phyloP scores from a whole-genome alignment of 2,888 invertebrate species.

The Lapara coniferarum region DNA sequence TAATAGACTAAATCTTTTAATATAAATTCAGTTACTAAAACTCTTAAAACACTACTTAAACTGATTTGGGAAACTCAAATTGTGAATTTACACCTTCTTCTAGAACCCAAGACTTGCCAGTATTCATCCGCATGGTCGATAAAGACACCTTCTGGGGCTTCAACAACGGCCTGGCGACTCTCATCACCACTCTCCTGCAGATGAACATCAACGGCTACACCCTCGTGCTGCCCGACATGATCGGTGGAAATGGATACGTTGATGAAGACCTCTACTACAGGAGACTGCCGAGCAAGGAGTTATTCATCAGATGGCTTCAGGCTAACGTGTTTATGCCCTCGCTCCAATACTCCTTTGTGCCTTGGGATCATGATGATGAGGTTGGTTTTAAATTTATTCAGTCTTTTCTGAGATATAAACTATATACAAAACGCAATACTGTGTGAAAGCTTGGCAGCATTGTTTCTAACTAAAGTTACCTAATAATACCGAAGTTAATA shows the following conservation, averaged over 20 bases:
- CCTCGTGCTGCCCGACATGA: slow-evolving; percentile 91
- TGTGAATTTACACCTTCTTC: slow-evolving; percentile 30
- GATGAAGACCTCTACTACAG: slow-evolving; percentile 40
- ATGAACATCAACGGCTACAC: slow-evolving; percentile 86
- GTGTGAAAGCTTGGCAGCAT: no score
- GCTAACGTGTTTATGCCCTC: slow-evolving; percentile 91
- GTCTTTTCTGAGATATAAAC: neutral
- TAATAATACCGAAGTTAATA: no score
- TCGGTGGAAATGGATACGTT: slow-evolving; percentile 87
- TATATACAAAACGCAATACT: no score
- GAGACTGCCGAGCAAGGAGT: slow-evolving; percentile 79
- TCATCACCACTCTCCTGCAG: slow-evolving; percentile 88
- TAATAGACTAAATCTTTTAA: no score
- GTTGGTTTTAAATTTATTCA: slow-evolving; percentile 41
- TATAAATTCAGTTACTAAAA: no score
- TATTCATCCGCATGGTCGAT: slow-evolving; percentile 91
- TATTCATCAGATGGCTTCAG: slow-evolving; percentile 91
- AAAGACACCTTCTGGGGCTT: slow-evolving; percentile 88
- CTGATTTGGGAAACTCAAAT: neutral
- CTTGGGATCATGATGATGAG: slow-evolving; percentile 89
- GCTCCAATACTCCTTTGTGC: slow-evolving; percentile 91
- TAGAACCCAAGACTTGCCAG: slow-evolving; percentile 87
- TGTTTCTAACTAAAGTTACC: no score
- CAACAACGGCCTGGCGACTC: slow-evolving; percentile 87
- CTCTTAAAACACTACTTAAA: no score